Conservation (phyloP, 2,888 invertebrate species). For the Dusona sp. region DNA sequence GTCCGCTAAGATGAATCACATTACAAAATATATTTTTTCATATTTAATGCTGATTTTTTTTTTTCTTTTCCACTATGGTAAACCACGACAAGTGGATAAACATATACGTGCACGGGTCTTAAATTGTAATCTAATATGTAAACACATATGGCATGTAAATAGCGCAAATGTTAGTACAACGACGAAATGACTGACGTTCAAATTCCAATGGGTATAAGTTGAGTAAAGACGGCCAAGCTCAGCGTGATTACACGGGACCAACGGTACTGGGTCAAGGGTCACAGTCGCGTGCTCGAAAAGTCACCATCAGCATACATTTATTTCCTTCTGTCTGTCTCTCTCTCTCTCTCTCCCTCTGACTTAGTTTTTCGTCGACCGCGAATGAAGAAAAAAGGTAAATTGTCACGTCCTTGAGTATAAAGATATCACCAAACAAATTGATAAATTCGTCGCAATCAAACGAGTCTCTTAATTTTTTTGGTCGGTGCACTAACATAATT, state of each 20-base stretch:
- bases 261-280: constrained; percentile 77
- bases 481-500: background rate
- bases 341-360: background rate
- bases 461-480: background rate
- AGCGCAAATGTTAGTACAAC: background rate
- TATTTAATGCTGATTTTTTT: background rate
- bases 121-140: background rate
- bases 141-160: background rate
- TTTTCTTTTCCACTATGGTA: too few relatives aligned
- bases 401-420: background rate
- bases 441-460: background rate
- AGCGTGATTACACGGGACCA: constrained; percentile 51
- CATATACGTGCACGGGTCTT: background rate
- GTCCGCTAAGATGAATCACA: background rate
- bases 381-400: constrained; percentile 3
- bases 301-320: constrained; percentile 69
- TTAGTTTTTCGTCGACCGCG: background rate
- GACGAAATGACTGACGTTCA: constrained; percentile 47
- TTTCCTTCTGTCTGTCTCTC: constrained; percentile 39
- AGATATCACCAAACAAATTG: background rate
- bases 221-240: constrained; percentile 38
- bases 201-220: constrained; percentile 45
- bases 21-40: background rate
- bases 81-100: background rate
- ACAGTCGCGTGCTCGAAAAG: constrained; percentile 69